Evolutionary conservation across 2,797 vertebrate genomes (phyloP).

Genomic region (Pangasius mekongensis): DNA sequence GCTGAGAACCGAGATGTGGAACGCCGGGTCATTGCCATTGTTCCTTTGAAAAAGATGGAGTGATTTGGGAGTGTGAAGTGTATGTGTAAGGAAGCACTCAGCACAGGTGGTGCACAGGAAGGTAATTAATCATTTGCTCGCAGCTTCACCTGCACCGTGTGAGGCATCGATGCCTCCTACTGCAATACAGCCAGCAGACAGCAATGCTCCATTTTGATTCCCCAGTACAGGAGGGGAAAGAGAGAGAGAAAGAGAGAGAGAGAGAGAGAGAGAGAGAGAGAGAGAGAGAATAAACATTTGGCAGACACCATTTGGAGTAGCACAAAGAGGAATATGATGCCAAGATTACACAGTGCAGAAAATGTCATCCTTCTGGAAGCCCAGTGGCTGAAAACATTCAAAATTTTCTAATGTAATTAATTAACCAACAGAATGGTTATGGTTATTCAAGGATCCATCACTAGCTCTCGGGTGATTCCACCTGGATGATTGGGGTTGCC

Average conservation of each 20-base stretch:
- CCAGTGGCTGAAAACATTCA: neutral
- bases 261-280: slow-evolving; percentile 1
- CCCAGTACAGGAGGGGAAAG: slow-evolving; percentile 50
- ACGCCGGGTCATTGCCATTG: neutral
- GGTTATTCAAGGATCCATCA: neutral
- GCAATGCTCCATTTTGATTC: slow-evolving; percentile 63
- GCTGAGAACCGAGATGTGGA: slow-evolving; percentile 37
- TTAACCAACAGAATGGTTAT: neutral
- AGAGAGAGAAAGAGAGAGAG: slow-evolving; percentile 47
- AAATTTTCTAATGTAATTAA: neutral
- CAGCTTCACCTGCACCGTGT: slow-evolving; percentile 53
- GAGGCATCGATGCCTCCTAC: slow-evolving; percentile 31
- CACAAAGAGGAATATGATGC: slow-evolving; percentile 28
- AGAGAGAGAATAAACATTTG: neutral
- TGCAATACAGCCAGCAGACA: slow-evolving; percentile 41
- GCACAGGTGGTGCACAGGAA: slow-evolving; percentile 35
- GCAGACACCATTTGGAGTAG: neutral
- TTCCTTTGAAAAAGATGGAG: neutral
- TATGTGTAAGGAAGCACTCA: slow-evolving; percentile 14
- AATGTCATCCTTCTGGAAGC: slow-evolving; percentile 13
- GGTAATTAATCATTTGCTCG: slow-evolving; percentile 57
- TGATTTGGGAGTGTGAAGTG: slow-evolving; percentile 19
- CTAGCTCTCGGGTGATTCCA: neutral
- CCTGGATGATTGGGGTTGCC: neutral
- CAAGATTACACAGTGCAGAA: slow-evolving; percentile 28